Evolutionary conservation across 2,797 vertebrate genomes (phyloP), one percentile per base, ranked within the genome.

Genomic region (Masticophis lateralis): DNA sequence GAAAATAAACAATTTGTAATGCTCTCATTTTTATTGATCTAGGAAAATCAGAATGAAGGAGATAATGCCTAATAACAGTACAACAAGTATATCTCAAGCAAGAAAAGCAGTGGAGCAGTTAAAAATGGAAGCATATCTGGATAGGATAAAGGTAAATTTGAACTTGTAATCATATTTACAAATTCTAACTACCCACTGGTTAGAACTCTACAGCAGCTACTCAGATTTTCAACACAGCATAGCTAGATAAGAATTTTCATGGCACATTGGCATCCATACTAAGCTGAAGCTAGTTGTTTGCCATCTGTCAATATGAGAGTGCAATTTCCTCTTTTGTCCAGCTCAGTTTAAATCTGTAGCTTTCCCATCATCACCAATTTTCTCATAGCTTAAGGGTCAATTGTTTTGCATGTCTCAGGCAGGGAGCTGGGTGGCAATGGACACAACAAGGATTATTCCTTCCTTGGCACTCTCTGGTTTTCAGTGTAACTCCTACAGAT

Each of bases 41-140:
- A 97, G 96, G 97, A 95, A 96, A 97, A 96, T 91, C 97, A 97
- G 96, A 97, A 99, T 99, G 99, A 99, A 99, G 97, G 99, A 99
- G 96, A 95, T 97, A 60, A 98, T 99, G 95, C 98, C 98, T 94
- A 99, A 98, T 95, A 99, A 98, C 98, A 99, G 98, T 97, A 99
- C 99, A 90, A 98, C 98, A 94, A 99, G 97, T 98, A 99, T 99
- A 98, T 99, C 99, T 93, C 99, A 99, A 94, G 99, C 99, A 97
- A 98, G 99, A 97, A 99, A 99, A 97, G 98, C 99, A 28, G 99
- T 99, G 97, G 99, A 99, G 95, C 99, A 99, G 96, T 98, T 99
- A 86, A 99, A 99, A 98, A 99, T 99, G 99, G 99, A 99, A 97
- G 99, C 99, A 92, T 99, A 99, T 95, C 99, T 99, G 99, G 99